These are phyloP conservation scores for Dasyprocta punctata DNA, from an alignment of 2,113 vertebrate species.

Conservation along the genomic window DNA sequence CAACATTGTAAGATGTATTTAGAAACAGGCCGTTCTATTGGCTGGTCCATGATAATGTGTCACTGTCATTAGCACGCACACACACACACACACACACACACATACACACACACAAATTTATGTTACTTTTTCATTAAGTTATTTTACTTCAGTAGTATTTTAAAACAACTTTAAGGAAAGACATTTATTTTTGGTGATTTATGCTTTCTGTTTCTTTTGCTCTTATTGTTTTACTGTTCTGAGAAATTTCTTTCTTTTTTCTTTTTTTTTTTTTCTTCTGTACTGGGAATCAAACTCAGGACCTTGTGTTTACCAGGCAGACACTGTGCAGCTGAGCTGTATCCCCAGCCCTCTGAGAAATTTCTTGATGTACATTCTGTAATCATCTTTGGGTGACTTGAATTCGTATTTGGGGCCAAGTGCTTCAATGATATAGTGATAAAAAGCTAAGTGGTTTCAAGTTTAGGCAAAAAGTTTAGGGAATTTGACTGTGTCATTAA, in stretches of 20 bases:
- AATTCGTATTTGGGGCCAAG: neutral
- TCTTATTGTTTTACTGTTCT: neutral
- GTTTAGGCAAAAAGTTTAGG: conserved; percentile 23
- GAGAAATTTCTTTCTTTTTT: neutral
- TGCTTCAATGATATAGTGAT: neutral
- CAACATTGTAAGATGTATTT: neutral
- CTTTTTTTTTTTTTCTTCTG: neutral
- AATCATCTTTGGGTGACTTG: neutral
- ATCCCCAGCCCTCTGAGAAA: neutral
- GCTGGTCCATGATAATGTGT: neutral
- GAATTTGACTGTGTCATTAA: neutral
- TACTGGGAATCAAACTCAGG: too few species aligned
- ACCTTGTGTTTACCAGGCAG: too few species aligned
- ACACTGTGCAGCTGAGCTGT: too few species aligned
- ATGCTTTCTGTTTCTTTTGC: neutral
- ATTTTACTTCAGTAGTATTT: conserved; percentile 43
- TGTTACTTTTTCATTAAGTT: conserved; percentile 8
- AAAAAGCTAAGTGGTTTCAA: neutral
- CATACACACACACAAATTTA: neutral
- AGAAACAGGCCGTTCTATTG: neutral
- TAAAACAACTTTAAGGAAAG: conserved; percentile 6
- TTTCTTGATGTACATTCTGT: neutral
- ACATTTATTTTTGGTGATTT: neutral
- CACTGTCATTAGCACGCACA: neutral
- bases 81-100: neutral